Evolutionary conservation across 2,797 vertebrate species (phyloP).

Genomic region (Chromis chromis): DNA sequence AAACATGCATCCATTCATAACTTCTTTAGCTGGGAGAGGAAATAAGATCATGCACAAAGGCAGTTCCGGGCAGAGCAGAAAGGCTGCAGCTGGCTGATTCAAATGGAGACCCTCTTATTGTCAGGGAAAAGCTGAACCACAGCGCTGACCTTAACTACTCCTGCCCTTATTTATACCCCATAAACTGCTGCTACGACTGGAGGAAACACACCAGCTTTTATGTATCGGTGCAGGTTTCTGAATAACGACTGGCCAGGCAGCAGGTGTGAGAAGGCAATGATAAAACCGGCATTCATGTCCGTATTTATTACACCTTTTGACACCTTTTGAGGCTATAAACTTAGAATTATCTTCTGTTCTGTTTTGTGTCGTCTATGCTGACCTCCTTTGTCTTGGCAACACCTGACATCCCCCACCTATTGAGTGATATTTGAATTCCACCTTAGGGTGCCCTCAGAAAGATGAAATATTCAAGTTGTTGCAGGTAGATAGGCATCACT

Average conservation of each 20-base stretch:
- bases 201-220: neutral
- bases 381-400: conserved; percentile 41
- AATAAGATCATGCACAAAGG: neutral
- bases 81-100: conserved; percentile 3
- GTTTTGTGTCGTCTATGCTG: neutral
- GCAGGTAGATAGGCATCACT: conserved; percentile 40
- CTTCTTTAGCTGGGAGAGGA: neutral
- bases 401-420: neutral
- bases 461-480: conserved; percentile 39
- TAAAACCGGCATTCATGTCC: neutral
- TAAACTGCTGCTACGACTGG: neutral
- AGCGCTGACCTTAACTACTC: neutral
- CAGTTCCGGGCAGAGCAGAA: neutral
- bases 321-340: neutral
- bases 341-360: neutral
- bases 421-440: conserved; percentile 44
- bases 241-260: neutral
- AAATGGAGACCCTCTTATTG: neutral
- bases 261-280: neutral
- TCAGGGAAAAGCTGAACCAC: neutral
- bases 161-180: neutral
- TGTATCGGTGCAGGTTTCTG: neutral
- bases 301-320: neutral
- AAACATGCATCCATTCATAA: neutral
- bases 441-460: conserved; percentile 28